These are phyloP conservation scores for Lichenostomus cassidix DNA, from an alignment of 2,113 vertebrate species.

Conservation along the genomic window DNA sequence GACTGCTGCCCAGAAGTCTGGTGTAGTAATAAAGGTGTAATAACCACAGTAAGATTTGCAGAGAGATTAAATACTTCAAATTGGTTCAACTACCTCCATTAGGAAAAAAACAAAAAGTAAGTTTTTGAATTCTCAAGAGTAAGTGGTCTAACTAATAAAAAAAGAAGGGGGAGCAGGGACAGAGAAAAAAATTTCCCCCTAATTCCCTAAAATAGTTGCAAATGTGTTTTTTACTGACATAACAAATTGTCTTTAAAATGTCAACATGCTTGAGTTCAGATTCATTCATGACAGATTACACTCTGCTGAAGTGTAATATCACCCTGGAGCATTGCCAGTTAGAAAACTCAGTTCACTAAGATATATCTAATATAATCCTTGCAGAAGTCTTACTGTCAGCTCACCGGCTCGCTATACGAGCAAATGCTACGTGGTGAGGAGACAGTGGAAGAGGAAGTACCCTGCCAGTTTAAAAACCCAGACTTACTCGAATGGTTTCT, in stretches of 20 bases:
- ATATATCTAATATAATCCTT: neutral
- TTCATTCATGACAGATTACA: neutral
- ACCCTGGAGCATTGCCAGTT: neutral
- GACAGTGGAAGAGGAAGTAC: slow-evolving; percentile 2
- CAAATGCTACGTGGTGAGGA: neutral
- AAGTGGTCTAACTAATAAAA: neutral
- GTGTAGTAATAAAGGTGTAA: neutral
- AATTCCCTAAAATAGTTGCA: neutral
- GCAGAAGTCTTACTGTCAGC: neutral
- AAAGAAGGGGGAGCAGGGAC: neutral
- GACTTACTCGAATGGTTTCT: neutral
- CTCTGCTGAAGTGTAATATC: neutral
- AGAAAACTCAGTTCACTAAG: neutral
- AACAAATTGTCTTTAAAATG: neutral
- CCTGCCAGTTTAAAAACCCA: neutral
- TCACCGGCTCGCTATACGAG: neutral
- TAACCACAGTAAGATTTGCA: neutral
- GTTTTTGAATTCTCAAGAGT: neutral
- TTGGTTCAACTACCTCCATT: neutral
- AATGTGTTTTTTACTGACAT: neutral
- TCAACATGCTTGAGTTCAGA: neutral
- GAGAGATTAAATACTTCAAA: neutral
- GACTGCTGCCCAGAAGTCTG: neutral
- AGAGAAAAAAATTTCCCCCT: neutral
- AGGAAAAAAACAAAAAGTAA: neutral